These are phyloP conservation scores for Bellardia bayeri DNA, from an alignment of 2,888 invertebrate species.

Conservation along the genomic window DNA sequence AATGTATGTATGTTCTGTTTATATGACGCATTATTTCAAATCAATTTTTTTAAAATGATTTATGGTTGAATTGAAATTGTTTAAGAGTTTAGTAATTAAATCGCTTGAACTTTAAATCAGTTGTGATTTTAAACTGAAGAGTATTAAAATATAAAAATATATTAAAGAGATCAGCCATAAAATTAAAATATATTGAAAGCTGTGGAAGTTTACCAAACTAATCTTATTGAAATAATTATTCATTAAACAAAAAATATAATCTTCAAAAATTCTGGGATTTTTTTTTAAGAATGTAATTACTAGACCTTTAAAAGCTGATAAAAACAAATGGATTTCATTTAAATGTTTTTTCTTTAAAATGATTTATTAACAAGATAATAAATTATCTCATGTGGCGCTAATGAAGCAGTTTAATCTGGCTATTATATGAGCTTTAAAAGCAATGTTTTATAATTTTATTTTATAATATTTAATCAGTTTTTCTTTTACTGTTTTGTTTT, in stretches of 20 bases:
- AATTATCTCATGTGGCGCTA: neutral
- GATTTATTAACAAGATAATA: constrained; percentile 3
- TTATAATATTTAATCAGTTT: neutral
- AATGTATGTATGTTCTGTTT: too few relatives aligned
- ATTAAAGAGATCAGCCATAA: too few relatives aligned
- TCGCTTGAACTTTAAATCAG: constrained; percentile 3
- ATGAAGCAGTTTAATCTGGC: neutral
- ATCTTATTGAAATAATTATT: too few relatives aligned
- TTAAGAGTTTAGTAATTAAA: neutral
- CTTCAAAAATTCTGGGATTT: neutral
- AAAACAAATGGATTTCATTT: neutral
- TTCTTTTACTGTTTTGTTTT: neutral
- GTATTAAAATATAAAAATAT: neutral
- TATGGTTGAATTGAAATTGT: constrained; percentile 22
- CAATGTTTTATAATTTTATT: neutral
- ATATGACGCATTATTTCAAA: constrained; percentile 35
- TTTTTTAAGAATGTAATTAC: neutral
- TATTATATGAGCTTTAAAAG: neutral
- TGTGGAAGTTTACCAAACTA: too few relatives aligned
- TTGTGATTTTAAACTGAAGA: neutral
- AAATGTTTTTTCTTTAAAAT: neutral
- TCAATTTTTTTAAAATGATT: neutral
- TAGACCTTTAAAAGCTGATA: neutral
- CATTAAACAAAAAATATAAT: neutral
- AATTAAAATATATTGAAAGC: too few relatives aligned